Base-by-base conservation (phyloP, 1,140 invertebrate genomes). In the Drosophila virilis region DNA sequence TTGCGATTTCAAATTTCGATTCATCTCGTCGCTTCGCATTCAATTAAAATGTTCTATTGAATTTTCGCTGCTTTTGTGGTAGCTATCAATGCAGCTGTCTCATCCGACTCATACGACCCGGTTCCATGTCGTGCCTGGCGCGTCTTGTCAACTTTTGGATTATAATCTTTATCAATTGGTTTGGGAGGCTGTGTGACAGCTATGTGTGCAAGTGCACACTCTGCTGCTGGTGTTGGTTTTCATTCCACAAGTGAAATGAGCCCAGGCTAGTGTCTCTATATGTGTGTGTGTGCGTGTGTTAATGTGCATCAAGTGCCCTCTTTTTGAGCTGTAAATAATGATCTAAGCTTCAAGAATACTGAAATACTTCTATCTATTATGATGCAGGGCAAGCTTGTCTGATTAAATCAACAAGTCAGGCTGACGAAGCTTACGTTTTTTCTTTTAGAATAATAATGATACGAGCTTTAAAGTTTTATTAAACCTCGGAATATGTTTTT, bases 151-250 rank as follows among this genome's bases (percentile, higher is more conserved):
- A 66, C 78, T 86, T 75, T 72, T 45, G 78, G 81, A 67, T 73
- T 73, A 85, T 81, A 85, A 85, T 85, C 81, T 86, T 81, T 88
- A 86, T 86, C 82, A 86, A 86, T 89, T 88, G 88, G 72, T 38
- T 40, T 28, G 55, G 35, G 22, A 17, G 62, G 60, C 64, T 60
- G 64, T 69, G 61, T 51, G 79, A 65, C 79, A 82, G 78, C 66
- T 55, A 48, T 45, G 60, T 61, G 32, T 40, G 59, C 54, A 71
- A 71, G 68, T 65, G 45, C 48, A n/a, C 17, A 1, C 51, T 35
- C 45, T 51, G 17, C 35, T 40, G 46, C 37, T 50, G 66, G 42
- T 58, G 50, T 70, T 59, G 35, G 43, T 60, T 74, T 74, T 60
- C 61, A 57, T 72, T 38, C 40, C 22, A 32, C 40, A 42, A 43